Percentiles rank a stretch among this genome's conserved stretches.
phyloP scores from a whole-genome alignment of 2,888 invertebrate genomes.

The Zootermopsis nevadensis region DNA sequence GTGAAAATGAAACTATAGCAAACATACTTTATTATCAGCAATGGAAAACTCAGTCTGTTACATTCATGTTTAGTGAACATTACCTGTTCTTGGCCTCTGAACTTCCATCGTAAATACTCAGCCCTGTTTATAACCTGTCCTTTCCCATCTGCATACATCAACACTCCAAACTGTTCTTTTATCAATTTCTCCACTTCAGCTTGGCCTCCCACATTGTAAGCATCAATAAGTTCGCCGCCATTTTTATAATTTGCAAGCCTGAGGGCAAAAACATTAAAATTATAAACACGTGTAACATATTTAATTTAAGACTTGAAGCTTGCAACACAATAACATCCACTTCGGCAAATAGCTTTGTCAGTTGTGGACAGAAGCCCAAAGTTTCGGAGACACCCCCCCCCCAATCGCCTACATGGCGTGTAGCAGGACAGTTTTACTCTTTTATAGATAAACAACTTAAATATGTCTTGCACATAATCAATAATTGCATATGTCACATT shows the following conservation, averaged over 20 bases:
- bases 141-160: conserved; percentile 89
- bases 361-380: too few species aligned
- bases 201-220: conserved; percentile 87
- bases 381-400: too few species aligned
- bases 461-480: too few species aligned
- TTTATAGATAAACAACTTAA: too few species aligned
- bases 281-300: neutral
- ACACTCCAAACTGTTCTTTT: conserved; percentile 84
- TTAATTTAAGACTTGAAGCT: neutral
- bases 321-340: too few species aligned
- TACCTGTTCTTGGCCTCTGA: conserved; percentile 84
- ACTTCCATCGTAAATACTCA: conserved; percentile 91
- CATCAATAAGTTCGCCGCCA: conserved; percentile 89
- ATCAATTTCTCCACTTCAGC: conserved; percentile 83
- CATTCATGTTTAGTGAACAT: neutral
- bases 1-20: too few species aligned
- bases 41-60: too few species aligned
- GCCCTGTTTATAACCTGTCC: conserved; percentile 88
- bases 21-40: too few species aligned
- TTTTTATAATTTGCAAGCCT: conserved; percentile 89
- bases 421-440: too few species aligned
- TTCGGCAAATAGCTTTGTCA: too few species aligned
- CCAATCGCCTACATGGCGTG: too few species aligned
- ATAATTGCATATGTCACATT: too few species aligned
- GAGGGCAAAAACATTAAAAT: neutral